Conservation (phyloP, 2,113 vertebrate species). For the Harpagus bidentatus region DNA sequence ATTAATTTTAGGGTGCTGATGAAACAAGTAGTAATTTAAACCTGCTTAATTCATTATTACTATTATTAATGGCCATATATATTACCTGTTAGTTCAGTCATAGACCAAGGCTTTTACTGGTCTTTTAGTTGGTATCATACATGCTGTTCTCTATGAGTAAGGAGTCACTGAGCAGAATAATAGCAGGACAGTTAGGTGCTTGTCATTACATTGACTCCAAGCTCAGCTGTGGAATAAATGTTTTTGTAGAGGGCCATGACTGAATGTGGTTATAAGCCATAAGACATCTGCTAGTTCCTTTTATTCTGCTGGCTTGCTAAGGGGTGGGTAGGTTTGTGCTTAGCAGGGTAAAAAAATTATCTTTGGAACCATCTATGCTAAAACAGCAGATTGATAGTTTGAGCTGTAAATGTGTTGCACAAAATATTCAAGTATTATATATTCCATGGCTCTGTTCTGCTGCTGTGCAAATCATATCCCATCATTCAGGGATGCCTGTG, state of each 20-base stretch:
- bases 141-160: background rate
- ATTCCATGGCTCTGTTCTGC: background rate
- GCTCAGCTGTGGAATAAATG: background rate
- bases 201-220: background rate
- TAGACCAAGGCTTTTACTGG: background rate
- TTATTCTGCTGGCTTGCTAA: background rate
- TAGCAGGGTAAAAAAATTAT: constrained; percentile 1
- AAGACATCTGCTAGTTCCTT: constrained; percentile 7
- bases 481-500: background rate
- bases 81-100: background rate
- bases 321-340: background rate
- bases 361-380: background rate
- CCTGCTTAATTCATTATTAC: background rate
- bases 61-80: background rate
- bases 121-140: background rate
- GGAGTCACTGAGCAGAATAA: background rate
- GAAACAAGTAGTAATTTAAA: background rate
- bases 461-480: background rate
- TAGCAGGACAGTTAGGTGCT: background rate
- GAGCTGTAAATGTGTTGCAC: background rate
- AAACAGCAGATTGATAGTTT: background rate
- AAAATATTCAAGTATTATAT: background rate
- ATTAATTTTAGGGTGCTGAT: background rate
- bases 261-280: constrained; percentile 26
- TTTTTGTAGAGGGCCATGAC: background rate